Evolutionary conservation across 2,113 vertebrate genomes (phyloP).

Genomic region (Theropithecus gelada): DNA sequence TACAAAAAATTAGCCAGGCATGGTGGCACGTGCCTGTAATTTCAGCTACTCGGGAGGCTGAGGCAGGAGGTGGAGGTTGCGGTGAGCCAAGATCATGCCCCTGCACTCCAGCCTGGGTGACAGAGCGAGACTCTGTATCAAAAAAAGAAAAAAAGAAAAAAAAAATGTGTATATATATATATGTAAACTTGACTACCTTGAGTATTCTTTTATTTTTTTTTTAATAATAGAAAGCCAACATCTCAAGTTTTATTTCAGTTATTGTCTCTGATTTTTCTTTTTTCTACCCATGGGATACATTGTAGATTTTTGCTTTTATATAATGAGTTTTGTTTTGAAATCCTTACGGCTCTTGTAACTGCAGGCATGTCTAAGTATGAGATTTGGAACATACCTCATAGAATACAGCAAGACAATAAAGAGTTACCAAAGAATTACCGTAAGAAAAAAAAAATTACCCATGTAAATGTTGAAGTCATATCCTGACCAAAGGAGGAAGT

Average conservation of each 20-base stretch:
- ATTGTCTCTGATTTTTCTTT: neutral
- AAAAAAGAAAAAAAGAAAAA: too few relatives aligned
- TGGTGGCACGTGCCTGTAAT: too few relatives aligned
- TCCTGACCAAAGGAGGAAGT: slow-evolving; percentile 85
- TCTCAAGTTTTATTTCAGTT: neutral
- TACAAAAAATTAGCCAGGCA: too few relatives aligned
- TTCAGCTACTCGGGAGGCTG: too few relatives aligned
- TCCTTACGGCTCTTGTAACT: neutral
- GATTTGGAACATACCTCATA: neutral
- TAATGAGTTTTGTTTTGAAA: neutral
- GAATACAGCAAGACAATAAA: neutral
- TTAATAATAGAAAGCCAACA: neutral
- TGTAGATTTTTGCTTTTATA: slow-evolving; percentile 1
- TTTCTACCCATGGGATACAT: neutral
- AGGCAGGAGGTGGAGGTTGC: too few relatives aligned
- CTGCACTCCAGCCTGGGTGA: too few relatives aligned
- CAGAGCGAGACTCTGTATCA: too few relatives aligned
- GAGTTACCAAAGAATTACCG: slow-evolving; percentile 54
- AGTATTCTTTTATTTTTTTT: neutral
- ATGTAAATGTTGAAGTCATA: slow-evolving; percentile 78
- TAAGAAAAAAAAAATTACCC: neutral
- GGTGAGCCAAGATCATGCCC: too few relatives aligned
- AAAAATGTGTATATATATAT: too few relatives aligned
- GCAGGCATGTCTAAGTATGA: neutral
- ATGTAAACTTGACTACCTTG: neutral